Conservation (phyloP, 2,888 invertebrate species). For the Molorchus minor region DNA sequence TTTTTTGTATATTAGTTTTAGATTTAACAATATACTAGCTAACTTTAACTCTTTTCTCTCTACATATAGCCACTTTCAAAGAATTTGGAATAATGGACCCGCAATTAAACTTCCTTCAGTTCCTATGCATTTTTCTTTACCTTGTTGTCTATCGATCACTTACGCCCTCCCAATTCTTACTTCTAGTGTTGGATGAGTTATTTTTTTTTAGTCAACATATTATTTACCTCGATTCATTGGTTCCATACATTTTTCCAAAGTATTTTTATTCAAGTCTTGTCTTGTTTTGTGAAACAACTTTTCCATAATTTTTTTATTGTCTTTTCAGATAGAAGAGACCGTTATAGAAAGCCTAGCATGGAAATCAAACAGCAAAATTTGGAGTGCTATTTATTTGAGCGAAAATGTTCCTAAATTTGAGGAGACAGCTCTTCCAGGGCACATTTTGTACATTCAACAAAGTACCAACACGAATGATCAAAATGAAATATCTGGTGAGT, state of each 20-base stretch:
- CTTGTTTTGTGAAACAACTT: background rate
- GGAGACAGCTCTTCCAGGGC: conserved; percentile 75
- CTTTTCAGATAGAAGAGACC: no score
- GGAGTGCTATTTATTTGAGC: conserved; percentile 76
- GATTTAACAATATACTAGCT: no score
- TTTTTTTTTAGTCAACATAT: background rate
- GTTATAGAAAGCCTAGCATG: conserved; percentile 92
- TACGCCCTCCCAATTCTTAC: background rate
- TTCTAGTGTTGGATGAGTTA: background rate
- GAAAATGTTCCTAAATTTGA: conserved; percentile 79
- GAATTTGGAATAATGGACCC: no score
- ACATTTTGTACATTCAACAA: conserved; percentile 43
- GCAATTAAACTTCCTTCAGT: no score
- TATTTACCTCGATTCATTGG: background rate
- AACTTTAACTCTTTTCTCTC: no score
- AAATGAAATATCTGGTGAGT: no score
- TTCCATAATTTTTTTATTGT: background rate
- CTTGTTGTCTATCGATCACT: no score
- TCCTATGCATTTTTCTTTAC: no score
- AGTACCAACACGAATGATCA: background rate
- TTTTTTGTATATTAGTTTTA: no score
- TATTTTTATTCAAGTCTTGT: background rate
- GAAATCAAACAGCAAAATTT: conserved; percentile 86
- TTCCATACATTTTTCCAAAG: background rate
- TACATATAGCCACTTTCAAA: no score